These are phyloP conservation scores for Artemia franciscana DNA, from an alignment of 1,140 invertebrate genomes.

Conservation along the genomic window DNA sequence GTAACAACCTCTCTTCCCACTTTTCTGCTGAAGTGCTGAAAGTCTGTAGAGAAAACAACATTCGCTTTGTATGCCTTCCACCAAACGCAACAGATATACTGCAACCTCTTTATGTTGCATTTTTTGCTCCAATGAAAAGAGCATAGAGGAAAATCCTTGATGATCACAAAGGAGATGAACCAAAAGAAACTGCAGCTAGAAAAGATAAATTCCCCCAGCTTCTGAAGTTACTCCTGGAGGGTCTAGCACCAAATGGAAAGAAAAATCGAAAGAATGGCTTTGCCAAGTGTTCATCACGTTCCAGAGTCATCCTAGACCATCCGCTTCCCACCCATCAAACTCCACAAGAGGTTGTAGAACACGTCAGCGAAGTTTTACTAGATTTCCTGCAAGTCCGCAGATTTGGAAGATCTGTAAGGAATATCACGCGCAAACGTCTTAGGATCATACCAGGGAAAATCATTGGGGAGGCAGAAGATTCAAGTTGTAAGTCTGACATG, in stretches of 20 bases:
- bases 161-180: not conserved
- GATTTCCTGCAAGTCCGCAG: not conserved
- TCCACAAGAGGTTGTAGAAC: not conserved
- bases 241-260: not conserved
- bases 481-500: not conserved
- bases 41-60: not conserved
- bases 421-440: not conserved
- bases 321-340: not conserved
- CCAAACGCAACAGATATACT: not conserved
- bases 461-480: not conserved
- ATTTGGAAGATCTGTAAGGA: not conserved
- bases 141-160: not conserved
- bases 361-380: not conserved
- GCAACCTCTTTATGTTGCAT: not conserved
- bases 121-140: not conserved
- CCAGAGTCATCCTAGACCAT: not conserved
- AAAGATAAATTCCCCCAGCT: not conserved
- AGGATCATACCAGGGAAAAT: not conserved
- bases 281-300: not conserved
- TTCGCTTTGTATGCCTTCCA: not conserved
- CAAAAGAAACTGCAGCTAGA: not conserved
- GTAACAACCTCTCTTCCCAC: no score
- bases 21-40: not conserved
- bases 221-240: not conserved
- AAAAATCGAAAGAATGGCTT: not conserved